phyloP scores from a whole-genome alignment of 2,888 invertebrate species.

The Coelopa pilipes region DNA sequence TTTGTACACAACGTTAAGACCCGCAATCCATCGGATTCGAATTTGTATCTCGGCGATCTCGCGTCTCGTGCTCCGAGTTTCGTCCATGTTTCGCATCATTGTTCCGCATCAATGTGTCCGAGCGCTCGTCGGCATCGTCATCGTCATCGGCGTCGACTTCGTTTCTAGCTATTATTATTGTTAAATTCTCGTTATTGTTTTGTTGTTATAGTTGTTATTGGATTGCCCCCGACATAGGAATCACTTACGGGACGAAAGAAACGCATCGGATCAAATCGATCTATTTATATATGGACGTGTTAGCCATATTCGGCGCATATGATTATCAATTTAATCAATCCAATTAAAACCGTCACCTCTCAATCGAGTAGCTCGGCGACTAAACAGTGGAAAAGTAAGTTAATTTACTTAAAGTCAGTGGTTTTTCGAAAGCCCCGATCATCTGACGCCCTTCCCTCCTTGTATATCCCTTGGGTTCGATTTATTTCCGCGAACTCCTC shows the following conservation, averaged over 20 bases:
- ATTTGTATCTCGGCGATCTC: neutral
- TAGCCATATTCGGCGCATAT: slow-evolving; percentile 23
- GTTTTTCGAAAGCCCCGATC: too few species aligned
- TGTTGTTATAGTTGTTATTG: too few species aligned
- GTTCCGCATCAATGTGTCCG: slow-evolving; percentile 1
- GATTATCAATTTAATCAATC: slow-evolving; percentile 13
- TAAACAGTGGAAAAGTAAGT: neutral
- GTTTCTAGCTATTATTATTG: neutral
- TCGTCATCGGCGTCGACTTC: too few species aligned
- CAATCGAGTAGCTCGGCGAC: neutral
- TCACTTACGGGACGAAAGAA: too few species aligned
- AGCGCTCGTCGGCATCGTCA: too few species aligned
- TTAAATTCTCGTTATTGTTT: too few species aligned
- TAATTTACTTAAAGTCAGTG: neutral
- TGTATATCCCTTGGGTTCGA: too few species aligned
- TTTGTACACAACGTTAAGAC: neutral
- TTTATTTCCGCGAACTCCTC: too few species aligned
- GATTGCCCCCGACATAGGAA: too few species aligned
- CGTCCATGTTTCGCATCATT: neutral
- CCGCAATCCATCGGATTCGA: slow-evolving; percentile 1
- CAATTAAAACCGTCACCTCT: neutral
- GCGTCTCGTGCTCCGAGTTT: neutral
- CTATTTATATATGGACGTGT: neutral
- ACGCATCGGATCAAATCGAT: too few species aligned
- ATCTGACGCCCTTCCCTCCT: too few species aligned